Conservation (phyloP, 2,888 invertebrate genomes). For the Artemia sp. region DNA sequence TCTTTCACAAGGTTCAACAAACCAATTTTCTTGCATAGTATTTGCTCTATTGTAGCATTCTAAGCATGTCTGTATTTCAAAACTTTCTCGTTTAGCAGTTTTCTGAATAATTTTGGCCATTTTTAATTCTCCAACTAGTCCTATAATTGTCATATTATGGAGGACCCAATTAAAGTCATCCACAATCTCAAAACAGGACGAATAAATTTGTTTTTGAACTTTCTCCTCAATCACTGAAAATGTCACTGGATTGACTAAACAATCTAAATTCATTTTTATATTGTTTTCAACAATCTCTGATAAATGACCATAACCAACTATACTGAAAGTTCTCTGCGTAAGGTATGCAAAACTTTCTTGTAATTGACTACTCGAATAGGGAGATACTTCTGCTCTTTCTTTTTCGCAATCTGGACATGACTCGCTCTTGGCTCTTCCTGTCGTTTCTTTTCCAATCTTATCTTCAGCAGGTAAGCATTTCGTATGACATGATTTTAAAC, state of each 20-base stretch:
- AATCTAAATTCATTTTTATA: constrained; percentile 60
- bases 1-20: constrained; percentile 67
- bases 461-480: constrained; percentile 43
- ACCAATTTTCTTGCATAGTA: constrained; percentile 63
- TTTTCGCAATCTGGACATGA: constrained; percentile 19
- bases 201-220: constrained; percentile 54
- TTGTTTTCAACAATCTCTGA: constrained; percentile 29
- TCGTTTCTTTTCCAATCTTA: no score
- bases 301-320: no score
- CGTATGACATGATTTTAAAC: constrained; percentile 65
- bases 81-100: constrained; percentile 68
- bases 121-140: constrained; percentile 49
- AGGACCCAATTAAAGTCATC: constrained; percentile 83
- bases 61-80: constrained; percentile 80
- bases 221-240: constrained; percentile 55
- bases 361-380: no score
- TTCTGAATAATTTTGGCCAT: constrained; percentile 50
- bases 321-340: no score
- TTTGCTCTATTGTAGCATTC: constrained; percentile 79
- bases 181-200: constrained; percentile 71
- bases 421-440: constrained; percentile 8
- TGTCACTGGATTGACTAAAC: constrained; percentile 74
- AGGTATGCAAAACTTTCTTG: no score
- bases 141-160: constrained; percentile 79
- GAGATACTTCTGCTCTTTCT: background rate